These are phyloP conservation scores for Oreochromis niloticus DNA, from an alignment of 2,113 vertebrate genomes.

Conservation along the genomic window DNA sequence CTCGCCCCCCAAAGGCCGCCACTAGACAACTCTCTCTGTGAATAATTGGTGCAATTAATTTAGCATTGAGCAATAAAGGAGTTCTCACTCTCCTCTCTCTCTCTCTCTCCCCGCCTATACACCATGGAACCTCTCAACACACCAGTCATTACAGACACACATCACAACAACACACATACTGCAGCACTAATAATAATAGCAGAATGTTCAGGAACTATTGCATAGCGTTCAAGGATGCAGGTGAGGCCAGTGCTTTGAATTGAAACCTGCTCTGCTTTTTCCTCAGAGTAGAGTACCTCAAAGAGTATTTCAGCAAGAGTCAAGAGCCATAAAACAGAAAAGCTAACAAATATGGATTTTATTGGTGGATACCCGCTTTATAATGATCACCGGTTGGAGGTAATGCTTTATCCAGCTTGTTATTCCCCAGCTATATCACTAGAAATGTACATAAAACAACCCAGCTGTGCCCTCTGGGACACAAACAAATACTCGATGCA, in stretches of 20 bases:
- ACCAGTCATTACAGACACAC: constrained; percentile 61
- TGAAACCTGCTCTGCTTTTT: not conserved
- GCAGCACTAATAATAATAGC: constrained; percentile 29
- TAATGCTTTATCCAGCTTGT: constrained; percentile 34
- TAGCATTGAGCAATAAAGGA: constrained; percentile 76
- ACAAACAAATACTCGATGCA: not conserved
- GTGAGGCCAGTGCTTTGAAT: not conserved
- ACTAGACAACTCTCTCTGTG: constrained; percentile 74
- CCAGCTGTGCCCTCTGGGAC: constrained; percentile 24
- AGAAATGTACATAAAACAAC: constrained; percentile 14
- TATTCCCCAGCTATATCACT: constrained; percentile 27
- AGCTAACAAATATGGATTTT: not conserved
- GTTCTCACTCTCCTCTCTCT: constrained; percentile 60
- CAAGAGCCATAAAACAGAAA: not conserved
- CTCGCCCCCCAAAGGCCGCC: constrained; percentile 70
- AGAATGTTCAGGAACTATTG: constrained; percentile 6
- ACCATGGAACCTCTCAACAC: constrained; percentile 53
- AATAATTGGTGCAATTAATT: constrained; percentile 82
- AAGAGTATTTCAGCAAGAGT: not conserved
- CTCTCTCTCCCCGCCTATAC: constrained; percentile 40
- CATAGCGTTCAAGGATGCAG: constrained; percentile 6
- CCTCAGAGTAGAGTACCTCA: not conserved
- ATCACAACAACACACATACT: constrained; percentile 48
- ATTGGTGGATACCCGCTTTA: constrained; percentile 8
- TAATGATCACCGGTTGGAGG: constrained; percentile 33